Evolutionary conservation across 2,888 invertebrate species (phyloP).

Genomic region (Drosophila bunnanda): DNA sequence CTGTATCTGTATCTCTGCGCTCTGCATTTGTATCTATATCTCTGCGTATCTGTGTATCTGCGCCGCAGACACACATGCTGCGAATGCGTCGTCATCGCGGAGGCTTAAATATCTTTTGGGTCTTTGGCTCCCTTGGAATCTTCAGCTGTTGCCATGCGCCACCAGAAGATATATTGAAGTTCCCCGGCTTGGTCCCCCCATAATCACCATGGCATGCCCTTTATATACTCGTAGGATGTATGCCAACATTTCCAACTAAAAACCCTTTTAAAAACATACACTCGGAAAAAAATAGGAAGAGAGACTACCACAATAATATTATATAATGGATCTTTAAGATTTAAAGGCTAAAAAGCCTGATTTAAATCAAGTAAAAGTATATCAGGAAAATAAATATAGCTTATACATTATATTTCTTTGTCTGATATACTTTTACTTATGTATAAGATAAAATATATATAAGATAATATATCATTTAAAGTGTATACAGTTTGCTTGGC

Average conservation of each 20-base stretch:
- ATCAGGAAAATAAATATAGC: no score
- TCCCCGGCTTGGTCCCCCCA: not conserved
- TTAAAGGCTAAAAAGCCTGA: not conserved
- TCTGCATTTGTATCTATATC: not conserved
- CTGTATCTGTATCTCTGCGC: not conserved
- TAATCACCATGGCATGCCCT: not conserved
- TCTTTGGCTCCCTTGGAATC: constrained; percentile 7
- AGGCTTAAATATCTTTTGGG: constrained; percentile 12
- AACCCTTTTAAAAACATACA: not conserved
- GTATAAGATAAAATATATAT: no score
- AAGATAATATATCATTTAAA: no score
- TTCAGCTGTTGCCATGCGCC: constrained; percentile 30
- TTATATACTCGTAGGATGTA: not conserved
- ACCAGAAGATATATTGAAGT: not conserved
- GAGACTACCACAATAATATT: no score
- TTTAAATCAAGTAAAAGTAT: not conserved
- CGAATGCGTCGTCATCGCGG: constrained; percentile 18
- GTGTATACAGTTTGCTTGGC: no score
- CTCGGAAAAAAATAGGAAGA: not conserved
- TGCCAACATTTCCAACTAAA: constrained; percentile 5
- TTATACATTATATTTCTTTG: no score
- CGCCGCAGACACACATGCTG: constrained; percentile 43
- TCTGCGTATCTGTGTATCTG: constrained; percentile 7
- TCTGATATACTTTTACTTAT: no score
- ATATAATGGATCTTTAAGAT: not conserved